These are phyloP conservation scores for Coranthus polyacanthus DNA, from an alignment of 2,797 vertebrate genomes.

Conservation along the genomic window DNA sequence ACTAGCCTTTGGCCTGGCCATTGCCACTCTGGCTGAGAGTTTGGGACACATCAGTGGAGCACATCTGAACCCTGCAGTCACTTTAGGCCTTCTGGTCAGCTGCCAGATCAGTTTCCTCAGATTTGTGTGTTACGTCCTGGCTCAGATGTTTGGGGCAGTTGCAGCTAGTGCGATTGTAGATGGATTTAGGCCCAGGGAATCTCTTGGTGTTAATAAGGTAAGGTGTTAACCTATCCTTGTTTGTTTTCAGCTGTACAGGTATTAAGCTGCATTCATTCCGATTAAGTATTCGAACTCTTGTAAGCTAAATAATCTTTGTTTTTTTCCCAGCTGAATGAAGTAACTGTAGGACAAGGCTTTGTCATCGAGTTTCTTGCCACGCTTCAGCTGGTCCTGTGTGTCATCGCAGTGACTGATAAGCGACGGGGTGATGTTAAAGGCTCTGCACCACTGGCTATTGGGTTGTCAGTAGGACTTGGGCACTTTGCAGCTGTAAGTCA, in stretches of 20 bases:
- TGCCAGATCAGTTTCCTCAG: slow-evolving; percentile 90
- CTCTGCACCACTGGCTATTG: slow-evolving; percentile 89
- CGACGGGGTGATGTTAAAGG: slow-evolving; percentile 86
- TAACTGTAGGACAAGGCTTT: slow-evolving; percentile 85
- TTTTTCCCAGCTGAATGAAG: slow-evolving; percentile 38
- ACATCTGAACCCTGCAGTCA: slow-evolving; percentile 91
- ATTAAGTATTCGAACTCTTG: not conserved
- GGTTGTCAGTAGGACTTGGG: slow-evolving; percentile 83
- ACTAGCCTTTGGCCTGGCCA: slow-evolving; percentile 89
- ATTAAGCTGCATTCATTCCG: not conserved
- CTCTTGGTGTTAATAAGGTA: slow-evolving; percentile 30
- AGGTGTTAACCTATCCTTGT: not conserved
- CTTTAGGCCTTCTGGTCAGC: slow-evolving; percentile 89
- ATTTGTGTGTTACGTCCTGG: slow-evolving; percentile 87
- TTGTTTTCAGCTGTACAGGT: not conserved
- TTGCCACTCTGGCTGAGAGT: slow-evolving; percentile 90
- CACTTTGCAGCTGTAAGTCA: slow-evolving; percentile 45
- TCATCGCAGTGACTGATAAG: slow-evolving; percentile 90
- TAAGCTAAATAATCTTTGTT: not conserved
- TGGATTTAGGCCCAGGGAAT: slow-evolving; percentile 59
- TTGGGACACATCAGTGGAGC: slow-evolving; percentile 91
- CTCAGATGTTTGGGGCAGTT: slow-evolving; percentile 89
- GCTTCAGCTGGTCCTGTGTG: slow-evolving; percentile 91
- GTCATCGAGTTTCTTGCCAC: slow-evolving; percentile 90
- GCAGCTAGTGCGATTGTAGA: slow-evolving; percentile 88